Conservation (phyloP, 2,888 invertebrate genomes). For the Andrena minutula region DNA sequence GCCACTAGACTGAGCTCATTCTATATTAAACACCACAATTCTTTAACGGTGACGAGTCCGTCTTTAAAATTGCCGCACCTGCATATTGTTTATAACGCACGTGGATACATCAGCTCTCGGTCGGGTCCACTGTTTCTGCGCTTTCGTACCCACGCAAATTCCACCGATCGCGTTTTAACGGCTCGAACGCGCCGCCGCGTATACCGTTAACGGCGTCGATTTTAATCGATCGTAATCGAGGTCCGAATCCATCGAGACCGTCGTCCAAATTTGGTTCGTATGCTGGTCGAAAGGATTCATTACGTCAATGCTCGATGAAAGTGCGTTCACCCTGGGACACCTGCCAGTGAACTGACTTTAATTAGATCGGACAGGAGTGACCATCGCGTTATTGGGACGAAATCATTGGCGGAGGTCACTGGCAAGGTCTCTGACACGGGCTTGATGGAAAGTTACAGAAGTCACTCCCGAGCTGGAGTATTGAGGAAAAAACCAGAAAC, state of each 20-base stretch:
- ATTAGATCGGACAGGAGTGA: slow-evolving; percentile 31
- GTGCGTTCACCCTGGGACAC: slow-evolving; percentile 45
- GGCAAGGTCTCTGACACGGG: neutral
- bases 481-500: neutral
- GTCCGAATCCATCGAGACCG: neutral
- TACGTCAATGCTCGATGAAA: neutral
- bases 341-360: slow-evolving; percentile 23
- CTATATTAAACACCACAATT: slow-evolving; percentile 57
- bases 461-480: neutral
- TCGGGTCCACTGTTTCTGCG: slow-evolving; percentile 60
- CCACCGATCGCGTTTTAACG: slow-evolving; percentile 40
- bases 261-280: neutral
- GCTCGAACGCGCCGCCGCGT: neutral
- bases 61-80: slow-evolving; percentile 75
- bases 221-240: slow-evolving; percentile 18
- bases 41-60: slow-evolving; percentile 70
- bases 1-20: slow-evolving; percentile 41
- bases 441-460: neutral
- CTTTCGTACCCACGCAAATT: slow-evolving; percentile 72
- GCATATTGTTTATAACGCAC: slow-evolving; percentile 71
- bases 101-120: slow-evolving; percentile 32
- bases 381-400: neutral
- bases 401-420: slow-evolving; percentile 10
- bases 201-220: neutral
- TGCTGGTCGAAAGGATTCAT: neutral